Conservation (phyloP, 2,888 invertebrate genomes). For the Melanargia galathea region DNA sequence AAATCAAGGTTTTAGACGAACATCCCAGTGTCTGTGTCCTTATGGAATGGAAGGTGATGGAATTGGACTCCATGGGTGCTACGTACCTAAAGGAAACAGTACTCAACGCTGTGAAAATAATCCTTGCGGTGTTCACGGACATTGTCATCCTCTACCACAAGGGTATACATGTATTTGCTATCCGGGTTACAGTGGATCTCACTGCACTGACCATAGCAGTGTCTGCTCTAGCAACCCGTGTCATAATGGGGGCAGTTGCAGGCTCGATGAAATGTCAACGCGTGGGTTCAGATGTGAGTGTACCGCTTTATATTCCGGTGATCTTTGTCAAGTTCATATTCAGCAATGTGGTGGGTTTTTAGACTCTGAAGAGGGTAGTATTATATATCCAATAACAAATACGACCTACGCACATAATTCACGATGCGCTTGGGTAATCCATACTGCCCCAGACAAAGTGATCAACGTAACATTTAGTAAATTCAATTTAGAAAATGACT, state of each 20-base stretch:
- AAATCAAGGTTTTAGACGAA: slow-evolving; percentile 80
- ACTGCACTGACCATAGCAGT: slow-evolving; percentile 83
- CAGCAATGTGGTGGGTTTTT: slow-evolving; percentile 72
- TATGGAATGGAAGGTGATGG: slow-evolving; percentile 90
- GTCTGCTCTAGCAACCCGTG: slow-evolving; percentile 89
- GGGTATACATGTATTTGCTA: slow-evolving; percentile 83
- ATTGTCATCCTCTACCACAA: slow-evolving; percentile 73
- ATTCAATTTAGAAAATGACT: slow-evolving; percentile 87
- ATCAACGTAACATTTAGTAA: slow-evolving; percentile 89
- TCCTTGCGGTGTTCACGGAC: slow-evolving; percentile 83
- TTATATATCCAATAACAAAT: slow-evolving; percentile 84
- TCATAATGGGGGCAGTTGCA: slow-evolving; percentile 90
- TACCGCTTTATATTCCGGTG: slow-evolving; percentile 84
- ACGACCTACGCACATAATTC: slow-evolving; percentile 83
- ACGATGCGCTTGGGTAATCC: slow-evolving; percentile 92
- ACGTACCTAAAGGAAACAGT: slow-evolving; percentile 54
- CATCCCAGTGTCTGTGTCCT: slow-evolving; percentile 89
- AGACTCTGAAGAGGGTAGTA: slow-evolving; percentile 79
- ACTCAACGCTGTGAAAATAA: slow-evolving; percentile 70
- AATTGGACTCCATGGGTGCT: slow-evolving; percentile 90
- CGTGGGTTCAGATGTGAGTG: slow-evolving; percentile 85
- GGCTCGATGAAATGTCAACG: slow-evolving; percentile 49
- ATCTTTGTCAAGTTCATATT: slow-evolving; percentile 82
- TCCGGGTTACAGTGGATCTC: slow-evolving; percentile 82
- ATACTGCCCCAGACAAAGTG: slow-evolving; percentile 85